Evolutionary conservation across 2,113 vertebrate genomes (phyloP), one percentile per base, ranked within the genome.

Genomic region (Saguinus imperator): DNA sequence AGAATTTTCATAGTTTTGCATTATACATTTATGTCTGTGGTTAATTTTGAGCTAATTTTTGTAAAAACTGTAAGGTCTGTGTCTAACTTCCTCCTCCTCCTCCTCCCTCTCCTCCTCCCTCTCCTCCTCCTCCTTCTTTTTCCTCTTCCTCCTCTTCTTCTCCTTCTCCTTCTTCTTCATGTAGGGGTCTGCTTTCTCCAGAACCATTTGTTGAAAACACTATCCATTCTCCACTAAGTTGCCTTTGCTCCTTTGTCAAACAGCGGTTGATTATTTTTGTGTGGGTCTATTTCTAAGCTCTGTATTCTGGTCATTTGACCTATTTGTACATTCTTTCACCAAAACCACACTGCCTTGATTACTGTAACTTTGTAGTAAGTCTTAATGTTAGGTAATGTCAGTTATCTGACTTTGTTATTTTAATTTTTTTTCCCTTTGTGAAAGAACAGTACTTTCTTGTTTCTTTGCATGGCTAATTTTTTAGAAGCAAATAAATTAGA

Each of bases 401-500:
- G 7, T 72, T 83, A 35, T 94, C 57, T 93, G 57, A 45, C 12
- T 87, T 87, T 58, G 40, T 77, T 92, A 52, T 89, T 91, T 89
- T 84, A 48, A 58, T 52, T 77, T 8, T 12, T 12, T 18, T 91
- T 12, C 7, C 64, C 48, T 55, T 48, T 13, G 0, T 52, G 45
- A 55, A 79, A 29, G n/a, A n/a, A 32, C 45, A 73, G 37, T 35
- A 55, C 23, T 81, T 91, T 89, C 12, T 66, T 64, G 14, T 52
- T 80, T 79, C 16, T 79, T n/a, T 27, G 43, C 50, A 64, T 85
- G 43, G 20, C 45, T 96, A 68, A 23, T 86, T n/a, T 76, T 61
- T 61, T 52, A 85, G 89, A 96, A 96, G 52, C 79, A 96, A 96
- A 92, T 80, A 91, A 50, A 80, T 32, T 4, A 45, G 87, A 76